Evolutionary conservation across 2,888 invertebrate genomes (phyloP), one percentile per base, ranked within the genome.

Genomic region (Lordiphosa fenestrarum): DNA sequence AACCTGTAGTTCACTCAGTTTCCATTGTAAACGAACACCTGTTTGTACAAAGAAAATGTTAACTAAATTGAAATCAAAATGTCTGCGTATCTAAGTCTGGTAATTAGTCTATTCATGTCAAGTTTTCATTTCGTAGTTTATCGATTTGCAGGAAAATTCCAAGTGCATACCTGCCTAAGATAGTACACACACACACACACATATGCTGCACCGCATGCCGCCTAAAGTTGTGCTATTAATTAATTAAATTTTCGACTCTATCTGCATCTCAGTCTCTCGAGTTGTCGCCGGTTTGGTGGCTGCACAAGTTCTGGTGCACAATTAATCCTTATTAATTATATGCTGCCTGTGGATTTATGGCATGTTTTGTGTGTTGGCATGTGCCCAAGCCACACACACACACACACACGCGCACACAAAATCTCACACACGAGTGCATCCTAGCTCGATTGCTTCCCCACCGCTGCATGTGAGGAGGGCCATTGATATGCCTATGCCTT

Each of bases 311-410:
- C 68, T 82, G 78, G 71, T 75, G 75, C 63, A 82, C 84, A 80
- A 84, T 84, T 84, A 84, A 85, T 85, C 82, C 84, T 71, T 85
- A 84, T 84, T 84, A 85, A 85, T 85, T 84, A 76, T 84, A 77
- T 71, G 74, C 62, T 69, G 71, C 68, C 68, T 67, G 62, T 82
- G 73, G 67, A 84, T 85, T 84, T 85, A 85, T 85, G 76, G 74
- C 80, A 71, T 77, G 71, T 69, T 81, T 74, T 77, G 68, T 74
- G 55, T 66, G 73, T 54, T 74, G 78, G 77, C 75, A 71, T 82
- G 59, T 49, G 57, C 69, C 75, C 73, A 82, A 63, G 59, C 72
- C 57, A 66, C 48, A 60, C 21, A 48, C 58, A 51, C 41, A 41
- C 23, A 5, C 15, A 15, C 21, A 39, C 25, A 19, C 47, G 19